Evolutionary conservation across 1,140 invertebrate genomes (phyloP).

Genomic region (Nephila pilipes): DNA sequence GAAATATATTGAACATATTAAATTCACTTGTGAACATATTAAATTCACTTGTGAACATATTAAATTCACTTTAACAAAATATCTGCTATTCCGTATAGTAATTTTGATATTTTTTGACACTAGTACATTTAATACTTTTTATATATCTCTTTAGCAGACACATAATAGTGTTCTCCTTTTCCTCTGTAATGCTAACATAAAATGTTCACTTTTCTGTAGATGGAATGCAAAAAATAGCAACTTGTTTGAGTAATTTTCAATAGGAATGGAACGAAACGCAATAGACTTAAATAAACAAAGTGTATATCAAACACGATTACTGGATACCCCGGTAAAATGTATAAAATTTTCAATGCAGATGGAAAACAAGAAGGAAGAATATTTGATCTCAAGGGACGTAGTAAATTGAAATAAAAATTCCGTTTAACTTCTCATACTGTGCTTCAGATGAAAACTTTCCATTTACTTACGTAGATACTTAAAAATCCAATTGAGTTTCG

Average conservation of each 20-base stretch:
- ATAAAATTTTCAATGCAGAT: background rate
- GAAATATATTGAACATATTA: too few species aligned
- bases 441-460: conserved; percentile 8
- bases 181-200: background rate
- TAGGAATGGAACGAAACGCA: background rate
- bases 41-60: too few species aligned
- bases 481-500: conserved; percentile 62
- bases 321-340: background rate
- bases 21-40: too few species aligned
- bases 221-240: background rate
- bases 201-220: background rate
- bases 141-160: background rate
- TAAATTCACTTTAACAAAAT: too few species aligned
- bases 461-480: conserved; percentile 28
- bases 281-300: background rate
- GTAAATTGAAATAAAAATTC: conserved; percentile 20
- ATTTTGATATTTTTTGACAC: too few species aligned
- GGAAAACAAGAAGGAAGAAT: background rate
- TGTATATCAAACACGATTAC: background rate
- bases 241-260: conserved; percentile 3
- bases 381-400: background rate
- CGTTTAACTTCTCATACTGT: background rate
- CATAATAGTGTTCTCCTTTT: background rate
- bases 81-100: too few species aligned
- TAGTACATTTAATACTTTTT: background rate